Base-by-base conservation (phyloP, 1,140 invertebrate species). In the Idris sp. region DNA sequence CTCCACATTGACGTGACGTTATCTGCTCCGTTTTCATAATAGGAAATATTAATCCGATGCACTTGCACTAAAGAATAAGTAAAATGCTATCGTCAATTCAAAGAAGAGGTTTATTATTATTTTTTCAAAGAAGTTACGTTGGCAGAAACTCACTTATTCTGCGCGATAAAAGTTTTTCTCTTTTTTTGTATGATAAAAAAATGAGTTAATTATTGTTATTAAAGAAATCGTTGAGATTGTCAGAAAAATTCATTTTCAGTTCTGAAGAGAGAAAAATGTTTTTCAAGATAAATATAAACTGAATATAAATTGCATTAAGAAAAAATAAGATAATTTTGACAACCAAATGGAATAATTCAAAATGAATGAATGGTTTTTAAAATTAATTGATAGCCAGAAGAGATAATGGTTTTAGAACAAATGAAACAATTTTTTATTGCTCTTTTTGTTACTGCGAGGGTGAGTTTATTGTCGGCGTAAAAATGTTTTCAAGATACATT, bases 11-110 rank as follows among this genome's bases (percentile, higher is more conserved):
- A 54, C 25, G 36, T 54, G 40, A 58, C 56, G 43, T 61, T 61
- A 61, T 61, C 56, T 40, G 43, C 43, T 61, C 56, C 56, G 43
- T 40, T 61, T 61, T 61, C 56, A 38, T 48, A 48, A 48, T 48
- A 30, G 58, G 58, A 49, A 62, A 49, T 62, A 41, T 62, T 49
- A 62, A 62, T 62, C 58, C 43, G 35, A 40, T 41, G 33, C 58
- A 49, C 58, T 49, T 49, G 44, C 10, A 22, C 58, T 33, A 31
- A 62, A n/a, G 44, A 62, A 59, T 13, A 48, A 28, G 40, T 15
- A 4, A 46, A 59, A 38, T 9, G 58, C 33, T 25, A 33, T 49
- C 33, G 43, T 31, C 44, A 44, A 40, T 61, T 61, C 56, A 38
- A 9, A 11, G 56, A 61, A 61, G 19, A 22, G 13, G 13, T 13